Conservation (phyloP, 2,888 invertebrate genomes). For the Lysandra bellargus region DNA sequence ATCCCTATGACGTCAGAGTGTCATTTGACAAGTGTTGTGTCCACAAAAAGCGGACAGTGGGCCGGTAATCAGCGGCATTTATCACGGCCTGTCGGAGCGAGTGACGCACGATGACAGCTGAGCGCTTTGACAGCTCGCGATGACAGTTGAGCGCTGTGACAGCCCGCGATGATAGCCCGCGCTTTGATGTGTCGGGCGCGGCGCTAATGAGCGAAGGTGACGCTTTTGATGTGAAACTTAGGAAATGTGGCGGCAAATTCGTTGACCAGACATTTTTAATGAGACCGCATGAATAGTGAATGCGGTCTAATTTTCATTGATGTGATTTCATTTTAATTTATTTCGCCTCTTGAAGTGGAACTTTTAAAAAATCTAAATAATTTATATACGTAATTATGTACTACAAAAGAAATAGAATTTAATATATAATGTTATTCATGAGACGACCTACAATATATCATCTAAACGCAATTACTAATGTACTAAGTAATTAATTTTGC, state of each 20-base stretch:
- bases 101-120: slow-evolving; percentile 56
- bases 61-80: slow-evolving; percentile 65
- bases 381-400: background rate
- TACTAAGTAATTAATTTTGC: no score
- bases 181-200: slow-evolving; percentile 66
- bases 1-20: slow-evolving; percentile 32
- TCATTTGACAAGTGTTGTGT: slow-evolving; percentile 58
- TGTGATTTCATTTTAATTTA: background rate
- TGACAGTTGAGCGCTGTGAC: slow-evolving; percentile 55
- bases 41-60: slow-evolving; percentile 52
- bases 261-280: slow-evolving; percentile 22
- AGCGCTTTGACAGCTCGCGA: slow-evolving; percentile 41
- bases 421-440: background rate
- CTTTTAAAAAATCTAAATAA: background rate
- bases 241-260: slow-evolving; percentile 13
- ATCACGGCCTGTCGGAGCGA: slow-evolving; percentile 58
- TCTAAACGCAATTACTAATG: no score
- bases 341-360: background rate
- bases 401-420: background rate
- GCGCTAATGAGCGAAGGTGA: slow-evolving; percentile 57
- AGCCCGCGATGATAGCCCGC: slow-evolving; percentile 47
- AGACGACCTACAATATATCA: background rate
- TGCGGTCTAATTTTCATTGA: background rate
- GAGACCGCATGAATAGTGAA: background rate
- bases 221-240: slow-evolving; percentile 40